A percentile compares a stretch with the other conserved stretches of the same genome.
Conservation (phyloP, 2,888 invertebrate species). For the Sesamia inferens region DNA sequence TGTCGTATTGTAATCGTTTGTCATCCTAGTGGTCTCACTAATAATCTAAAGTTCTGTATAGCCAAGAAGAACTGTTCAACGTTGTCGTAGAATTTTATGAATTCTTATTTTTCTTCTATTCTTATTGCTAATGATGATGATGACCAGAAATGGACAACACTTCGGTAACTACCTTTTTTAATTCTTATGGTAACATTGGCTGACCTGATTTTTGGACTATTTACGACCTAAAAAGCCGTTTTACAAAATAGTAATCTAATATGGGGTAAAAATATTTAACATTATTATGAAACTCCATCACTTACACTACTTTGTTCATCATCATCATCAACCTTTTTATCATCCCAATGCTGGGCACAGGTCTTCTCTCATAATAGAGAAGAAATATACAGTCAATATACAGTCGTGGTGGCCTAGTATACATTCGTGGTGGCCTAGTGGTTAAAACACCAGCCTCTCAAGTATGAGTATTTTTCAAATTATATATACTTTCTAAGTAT, state of each 20-base stretch:
- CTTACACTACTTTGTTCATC: background rate
- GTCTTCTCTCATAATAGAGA: no score
- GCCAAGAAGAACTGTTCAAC: background rate
- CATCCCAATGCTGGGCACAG: no score
- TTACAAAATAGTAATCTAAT: no score
- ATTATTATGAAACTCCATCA: background rate
- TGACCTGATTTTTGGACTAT: background rate
- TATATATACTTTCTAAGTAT: no score
- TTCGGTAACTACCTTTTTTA: background rate
- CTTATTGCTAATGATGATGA: background rate
- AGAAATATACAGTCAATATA: no score
- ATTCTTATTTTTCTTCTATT: background rate
- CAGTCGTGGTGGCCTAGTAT: no score
- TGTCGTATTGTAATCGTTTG: conserved; percentile 29
- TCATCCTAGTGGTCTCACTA: background rate
- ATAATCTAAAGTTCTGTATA: background rate
- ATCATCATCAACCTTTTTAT: no score
- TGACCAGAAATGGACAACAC: background rate
- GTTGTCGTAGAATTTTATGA: background rate
- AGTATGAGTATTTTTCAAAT: no score
- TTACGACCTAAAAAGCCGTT: background rate
- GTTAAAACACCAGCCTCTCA: no score
- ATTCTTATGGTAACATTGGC: background rate
- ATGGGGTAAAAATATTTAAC: background rate
- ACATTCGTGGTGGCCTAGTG: no score